phyloP scores from a whole-genome alignment of 2,888 invertebrate species.

The Lepidochrysops patricia region DNA sequence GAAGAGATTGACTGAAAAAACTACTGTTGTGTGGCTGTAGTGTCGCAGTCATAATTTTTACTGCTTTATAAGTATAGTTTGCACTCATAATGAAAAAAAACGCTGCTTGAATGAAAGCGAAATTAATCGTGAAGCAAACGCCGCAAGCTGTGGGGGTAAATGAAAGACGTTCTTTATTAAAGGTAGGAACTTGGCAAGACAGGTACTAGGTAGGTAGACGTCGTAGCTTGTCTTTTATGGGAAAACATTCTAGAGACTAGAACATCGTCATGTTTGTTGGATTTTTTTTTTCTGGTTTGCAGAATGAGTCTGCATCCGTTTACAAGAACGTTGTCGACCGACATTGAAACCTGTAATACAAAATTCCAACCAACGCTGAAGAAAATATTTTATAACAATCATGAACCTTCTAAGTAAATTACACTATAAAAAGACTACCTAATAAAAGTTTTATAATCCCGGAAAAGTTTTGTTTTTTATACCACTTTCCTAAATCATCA shows the following conservation, averaged over 20 bases:
- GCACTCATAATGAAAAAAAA: not conserved
- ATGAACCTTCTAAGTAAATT: too few species aligned
- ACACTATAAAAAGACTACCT: not conserved
- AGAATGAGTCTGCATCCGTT: not conserved
- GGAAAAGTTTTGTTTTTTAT: too few species aligned
- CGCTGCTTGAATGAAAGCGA: not conserved
- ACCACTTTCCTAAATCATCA: too few species aligned
- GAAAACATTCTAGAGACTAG: too few species aligned
- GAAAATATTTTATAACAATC: not conserved
- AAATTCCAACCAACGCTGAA: not conserved
- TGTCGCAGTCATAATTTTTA: not conserved
- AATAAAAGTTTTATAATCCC: too few species aligned
- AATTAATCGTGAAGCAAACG: not conserved
- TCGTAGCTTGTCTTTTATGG: too few species aligned
- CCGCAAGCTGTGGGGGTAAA: not conserved
- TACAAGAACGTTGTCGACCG: not conserved
- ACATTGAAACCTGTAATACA: not conserved
- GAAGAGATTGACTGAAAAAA: too few species aligned
- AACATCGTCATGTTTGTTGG: too few species aligned
- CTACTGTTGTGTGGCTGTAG: too few species aligned
- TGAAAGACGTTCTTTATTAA: not conserved
- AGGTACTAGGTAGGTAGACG: too few species aligned
- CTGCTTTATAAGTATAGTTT: too few species aligned
- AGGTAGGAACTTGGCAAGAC: not conserved
- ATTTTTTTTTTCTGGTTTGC: too few species aligned